A percentile compares a stretch with the other conserved stretches of the same genome.
Conservation (phyloP, 1,140 invertebrate species). For the Drosophila malerkotliana region DNA sequence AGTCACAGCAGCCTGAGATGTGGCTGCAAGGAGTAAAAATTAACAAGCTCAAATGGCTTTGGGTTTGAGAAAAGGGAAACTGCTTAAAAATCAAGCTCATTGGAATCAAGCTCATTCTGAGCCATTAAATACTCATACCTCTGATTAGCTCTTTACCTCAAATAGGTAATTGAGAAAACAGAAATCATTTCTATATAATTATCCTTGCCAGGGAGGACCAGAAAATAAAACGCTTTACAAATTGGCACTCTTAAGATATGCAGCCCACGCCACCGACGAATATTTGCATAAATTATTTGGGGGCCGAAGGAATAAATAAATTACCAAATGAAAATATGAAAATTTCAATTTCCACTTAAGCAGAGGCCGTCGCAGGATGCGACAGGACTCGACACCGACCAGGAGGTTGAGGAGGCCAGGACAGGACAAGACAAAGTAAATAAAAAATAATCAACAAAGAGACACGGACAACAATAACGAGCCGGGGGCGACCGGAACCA, state of each 20-base stretch:
- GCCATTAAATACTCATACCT: not conserved
- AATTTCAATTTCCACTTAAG: conserved; percentile 81
- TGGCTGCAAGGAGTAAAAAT: not conserved
- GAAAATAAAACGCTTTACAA: conserved; percentile 28
- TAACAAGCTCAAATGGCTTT: not conserved
- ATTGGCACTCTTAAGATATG: conserved; percentile 62
- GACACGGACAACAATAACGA: conserved; percentile 63
- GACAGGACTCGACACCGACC: conserved; percentile 30
- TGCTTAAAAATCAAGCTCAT: not conserved
- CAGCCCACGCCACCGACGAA: conserved; percentile 55
- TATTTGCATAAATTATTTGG: conserved; percentile 79
- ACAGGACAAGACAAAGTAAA: conserved; percentile 65
- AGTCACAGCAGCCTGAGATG: conserved; percentile 9
- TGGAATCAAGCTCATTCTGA: too few species aligned
- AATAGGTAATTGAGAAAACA: not conserved
- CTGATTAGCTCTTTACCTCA: not conserved
- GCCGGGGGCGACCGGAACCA: conserved; percentile 1
- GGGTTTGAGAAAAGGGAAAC: not conserved
- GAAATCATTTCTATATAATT: conserved; percentile 1
- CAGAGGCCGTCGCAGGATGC: conserved; percentile 36
- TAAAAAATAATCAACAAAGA: conserved; percentile 68
- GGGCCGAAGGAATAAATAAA: conserved; percentile 39
- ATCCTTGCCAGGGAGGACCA: not conserved
- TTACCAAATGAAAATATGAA: conserved; percentile 77
- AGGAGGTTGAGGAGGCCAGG: conserved; percentile 19